Evolutionary conservation across 1,140 invertebrate genomes (phyloP).

Genomic region (Diachasma alloeum): DNA sequence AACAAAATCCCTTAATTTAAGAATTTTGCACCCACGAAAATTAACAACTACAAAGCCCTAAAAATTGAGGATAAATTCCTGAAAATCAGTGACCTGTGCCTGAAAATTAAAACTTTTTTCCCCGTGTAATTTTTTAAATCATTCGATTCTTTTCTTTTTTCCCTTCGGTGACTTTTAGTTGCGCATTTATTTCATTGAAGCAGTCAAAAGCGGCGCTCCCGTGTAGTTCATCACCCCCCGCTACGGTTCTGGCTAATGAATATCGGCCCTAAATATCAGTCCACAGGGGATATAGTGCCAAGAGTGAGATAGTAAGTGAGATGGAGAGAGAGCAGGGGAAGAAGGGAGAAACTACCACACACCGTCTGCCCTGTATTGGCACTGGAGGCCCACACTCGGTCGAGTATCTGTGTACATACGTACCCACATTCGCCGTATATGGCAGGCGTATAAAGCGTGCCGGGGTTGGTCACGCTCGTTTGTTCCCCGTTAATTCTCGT

Average conservation of each 20-base stretch:
- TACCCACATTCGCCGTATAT: slow-evolving; percentile 29
- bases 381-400: neutral
- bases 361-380: neutral
- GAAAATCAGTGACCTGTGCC: too few species aligned
- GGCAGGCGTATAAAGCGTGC: slow-evolving; percentile 27
- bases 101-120: too few species aligned
- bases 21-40: too few species aligned
- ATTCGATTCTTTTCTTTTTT: neutral
- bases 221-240: slow-evolving; percentile 49
- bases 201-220: slow-evolving; percentile 29
- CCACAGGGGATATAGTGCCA: slow-evolving; percentile 52
- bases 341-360: slow-evolving; percentile 12
- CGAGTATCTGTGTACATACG: neutral
- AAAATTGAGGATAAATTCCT: too few species aligned
- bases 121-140: too few species aligned
- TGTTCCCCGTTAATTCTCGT: slow-evolving; percentile 57
- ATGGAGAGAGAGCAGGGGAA: neutral
- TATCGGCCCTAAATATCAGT: slow-evolving; percentile 66
- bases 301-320: slow-evolving; percentile 15
- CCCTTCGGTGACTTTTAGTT: neutral
- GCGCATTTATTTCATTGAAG: slow-evolving; percentile 3
- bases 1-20: too few species aligned
- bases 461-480: slow-evolving; percentile 60
- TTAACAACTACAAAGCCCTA: too few species aligned
- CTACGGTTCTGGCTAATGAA: slow-evolving; percentile 56